phyloP scores from a whole-genome alignment of 2,797 vertebrate species.

The Synaphobranchus kaupii region DNA sequence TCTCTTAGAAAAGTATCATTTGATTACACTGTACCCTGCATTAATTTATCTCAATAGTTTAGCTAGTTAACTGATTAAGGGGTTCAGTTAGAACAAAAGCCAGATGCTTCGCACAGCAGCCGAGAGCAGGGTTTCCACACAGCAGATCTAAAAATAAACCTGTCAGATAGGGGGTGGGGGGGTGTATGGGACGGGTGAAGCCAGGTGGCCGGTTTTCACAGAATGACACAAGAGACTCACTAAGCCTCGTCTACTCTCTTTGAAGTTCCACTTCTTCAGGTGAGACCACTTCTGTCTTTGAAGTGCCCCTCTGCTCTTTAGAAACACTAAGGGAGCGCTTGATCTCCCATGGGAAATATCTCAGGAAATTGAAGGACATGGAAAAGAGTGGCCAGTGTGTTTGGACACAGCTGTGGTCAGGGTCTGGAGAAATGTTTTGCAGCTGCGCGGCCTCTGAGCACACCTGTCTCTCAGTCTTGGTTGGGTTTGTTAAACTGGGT shows the following conservation, averaged over 20 bases:
- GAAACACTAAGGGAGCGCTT: not conserved
- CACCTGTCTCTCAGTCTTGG: not conserved
- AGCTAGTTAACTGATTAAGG: not conserved
- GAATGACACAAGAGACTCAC: not conserved
- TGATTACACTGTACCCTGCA: not conserved
- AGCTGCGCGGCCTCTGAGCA: not conserved
- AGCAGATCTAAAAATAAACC: not conserved
- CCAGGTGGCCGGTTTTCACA: not conserved
- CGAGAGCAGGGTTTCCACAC: not conserved
- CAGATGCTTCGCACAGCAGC: not conserved
- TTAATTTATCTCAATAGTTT: not conserved
- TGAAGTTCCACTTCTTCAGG: not conserved
- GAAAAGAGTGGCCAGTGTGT: not conserved
- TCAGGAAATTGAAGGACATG: not conserved
- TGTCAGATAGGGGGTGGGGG: not conserved
- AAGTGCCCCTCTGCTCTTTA: not conserved
- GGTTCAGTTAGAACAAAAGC: not conserved
- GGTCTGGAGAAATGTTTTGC: not conserved
- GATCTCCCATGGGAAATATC: not conserved
- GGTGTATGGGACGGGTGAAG: not conserved
- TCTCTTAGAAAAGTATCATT: not conserved
- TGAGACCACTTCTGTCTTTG: conserved; percentile 6
- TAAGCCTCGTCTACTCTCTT: not conserved
- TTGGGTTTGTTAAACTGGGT: not conserved
- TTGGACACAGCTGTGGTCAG: not conserved